Conservation (phyloP, 2,797 vertebrate species). For the Brachymystax lenok region DNA sequence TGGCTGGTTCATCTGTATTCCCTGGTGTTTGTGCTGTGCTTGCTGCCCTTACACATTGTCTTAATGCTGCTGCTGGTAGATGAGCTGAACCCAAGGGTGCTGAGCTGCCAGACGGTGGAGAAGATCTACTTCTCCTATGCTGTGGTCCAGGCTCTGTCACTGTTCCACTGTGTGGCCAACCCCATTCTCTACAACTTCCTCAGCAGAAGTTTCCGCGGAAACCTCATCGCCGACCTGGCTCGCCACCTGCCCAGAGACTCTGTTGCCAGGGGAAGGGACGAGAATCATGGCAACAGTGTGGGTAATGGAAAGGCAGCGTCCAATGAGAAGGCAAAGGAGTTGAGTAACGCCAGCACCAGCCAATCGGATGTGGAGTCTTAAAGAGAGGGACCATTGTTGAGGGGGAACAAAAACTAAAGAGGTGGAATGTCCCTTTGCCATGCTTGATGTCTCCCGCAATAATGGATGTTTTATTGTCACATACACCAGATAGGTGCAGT, state of each 20-base stretch:
- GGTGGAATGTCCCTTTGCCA: not conserved
- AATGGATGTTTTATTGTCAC: not conserved
- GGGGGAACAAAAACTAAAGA: not conserved
- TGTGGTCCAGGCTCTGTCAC: slow-evolving; percentile 72
- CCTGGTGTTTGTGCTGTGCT: slow-evolving; percentile 70
- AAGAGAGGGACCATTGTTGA: slow-evolving; percentile 16
- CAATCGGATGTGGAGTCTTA: slow-evolving; percentile 78
- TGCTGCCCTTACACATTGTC: slow-evolving; percentile 77
- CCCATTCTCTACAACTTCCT: slow-evolving; percentile 84
- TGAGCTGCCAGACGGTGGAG: slow-evolving; percentile 68
- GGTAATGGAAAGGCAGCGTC: not conserved
- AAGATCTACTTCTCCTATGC: slow-evolving; percentile 78
- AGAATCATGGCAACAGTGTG: not conserved
- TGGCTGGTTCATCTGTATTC: slow-evolving; percentile 75
- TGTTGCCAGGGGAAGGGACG: not conserved
- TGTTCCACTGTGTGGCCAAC: slow-evolving; percentile 79
- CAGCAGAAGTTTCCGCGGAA: slow-evolving; percentile 73
- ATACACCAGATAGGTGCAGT: too few species aligned
- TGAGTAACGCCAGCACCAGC: slow-evolving; percentile 71
- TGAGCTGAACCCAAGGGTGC: not conserved
- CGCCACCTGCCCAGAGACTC: slow-evolving; percentile 74
- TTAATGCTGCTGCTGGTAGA: slow-evolving; percentile 68
- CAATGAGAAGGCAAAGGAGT: slow-evolving; percentile 20
- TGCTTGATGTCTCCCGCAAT: not conserved
- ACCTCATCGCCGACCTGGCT: slow-evolving; percentile 69